phyloP scores from a whole-genome alignment of 2,113 vertebrate genomes.

The zebrafish (Danio rerio) region DNA sequence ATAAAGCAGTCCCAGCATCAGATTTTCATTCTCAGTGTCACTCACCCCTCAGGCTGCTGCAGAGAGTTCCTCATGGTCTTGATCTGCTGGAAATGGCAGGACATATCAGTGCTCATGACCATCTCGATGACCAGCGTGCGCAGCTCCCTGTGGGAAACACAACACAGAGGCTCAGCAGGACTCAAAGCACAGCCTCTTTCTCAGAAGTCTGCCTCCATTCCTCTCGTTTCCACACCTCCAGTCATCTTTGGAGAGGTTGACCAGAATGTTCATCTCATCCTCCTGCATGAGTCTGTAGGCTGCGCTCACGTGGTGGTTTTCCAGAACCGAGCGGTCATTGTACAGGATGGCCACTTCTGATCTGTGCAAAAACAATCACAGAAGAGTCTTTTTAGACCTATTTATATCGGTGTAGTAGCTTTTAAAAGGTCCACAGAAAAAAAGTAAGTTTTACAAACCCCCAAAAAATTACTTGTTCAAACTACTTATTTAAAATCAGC shows the following conservation, averaged over 20 bases:
- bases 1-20: not conserved
- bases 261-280: conserved; percentile 96
- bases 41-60: conserved; percentile 90
- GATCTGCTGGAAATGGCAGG: conserved; percentile 97
- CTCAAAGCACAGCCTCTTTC: not conserved
- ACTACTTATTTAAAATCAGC: no score
- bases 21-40: not conserved
- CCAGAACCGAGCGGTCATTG: conserved; percentile 96
- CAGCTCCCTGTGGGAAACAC: conserved; percentile 83
- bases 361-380: conserved; percentile 70
- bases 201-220: conserved; percentile 24
- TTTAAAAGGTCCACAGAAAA: not conserved
- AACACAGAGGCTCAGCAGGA: not conserved
- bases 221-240: conserved; percentile 80
- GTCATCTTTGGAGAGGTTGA: conserved; percentile 95
- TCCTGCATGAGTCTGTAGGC: conserved; percentile 97
- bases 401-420: not conserved
- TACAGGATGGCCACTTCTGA: conserved; percentile 96
- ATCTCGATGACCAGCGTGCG: conserved; percentile 95
- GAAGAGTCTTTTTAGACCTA: not conserved
- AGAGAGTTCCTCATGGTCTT: conserved; percentile 92
- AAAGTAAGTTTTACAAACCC: no score
- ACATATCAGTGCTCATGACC: conserved; percentile 99
- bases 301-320: conserved; percentile 97
- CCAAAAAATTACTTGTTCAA: no score